Evolutionary conservation across 2,888 invertebrate genomes (phyloP), one percentile per base, ranked within the genome.

Genomic region (Leptopilina drosophilae): DNA sequence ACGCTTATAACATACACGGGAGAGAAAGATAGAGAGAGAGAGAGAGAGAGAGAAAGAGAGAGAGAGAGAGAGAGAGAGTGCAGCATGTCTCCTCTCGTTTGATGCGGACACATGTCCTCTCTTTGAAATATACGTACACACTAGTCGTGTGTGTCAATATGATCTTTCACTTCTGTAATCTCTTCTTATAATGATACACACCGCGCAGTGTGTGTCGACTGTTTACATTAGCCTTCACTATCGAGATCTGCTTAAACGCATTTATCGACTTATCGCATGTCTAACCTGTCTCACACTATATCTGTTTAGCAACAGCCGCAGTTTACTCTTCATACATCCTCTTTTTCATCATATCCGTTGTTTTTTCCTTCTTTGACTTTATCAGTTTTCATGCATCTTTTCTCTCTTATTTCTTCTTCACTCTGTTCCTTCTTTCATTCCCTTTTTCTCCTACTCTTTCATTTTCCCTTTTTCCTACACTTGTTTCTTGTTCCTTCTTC

Each of bases 71-170:
- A 33, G 33, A 33, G 33, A 4, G 33, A 33, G 33, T 33, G 33
- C 33, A 33, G 3, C 33, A 33, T 33, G 33, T 33, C 33, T 33
- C 33, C 33, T 33, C 33, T 33, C 33, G 3, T 53, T 26, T 53
- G 53, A 73, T 73, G 73, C 53, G 33, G 73, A 73, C 73, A 73
- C 73, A 73, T 73, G 73, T 73, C 73, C 56, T 33, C 56, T 73
- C 56, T 73, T 53, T 56, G 33, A 73, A 73, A 56, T 53, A 53
- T 73, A 73, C 73, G 73, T 73, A 53, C 73, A 73, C 33, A 9
- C n/a, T 20, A 14, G 9, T 33, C 33, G 33, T 33, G 33, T 33
- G 33, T 73, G 56, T 73, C 53, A 73, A 73, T 73, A 73, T 73
- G 56, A 73, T 73, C 40, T 33, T 53, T 73, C 56, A 56, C 56